phyloP scores from a whole-genome alignment of 92 coral and sea anemone species.

The Parazoanthus darwini region DNA sequence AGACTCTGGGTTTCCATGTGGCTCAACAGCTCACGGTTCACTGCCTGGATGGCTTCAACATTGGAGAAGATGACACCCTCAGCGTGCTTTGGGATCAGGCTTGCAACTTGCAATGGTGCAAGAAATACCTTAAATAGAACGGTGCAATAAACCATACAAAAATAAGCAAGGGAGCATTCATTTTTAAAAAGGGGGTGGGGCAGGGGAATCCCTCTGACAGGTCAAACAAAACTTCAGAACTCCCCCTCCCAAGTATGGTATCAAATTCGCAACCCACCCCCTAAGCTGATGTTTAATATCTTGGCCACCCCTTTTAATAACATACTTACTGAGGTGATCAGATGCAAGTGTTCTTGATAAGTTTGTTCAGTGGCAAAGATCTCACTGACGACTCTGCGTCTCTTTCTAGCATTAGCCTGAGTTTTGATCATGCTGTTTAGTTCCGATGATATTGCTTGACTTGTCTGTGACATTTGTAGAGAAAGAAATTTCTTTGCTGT shows the following conservation, averaged over 20 bases:
- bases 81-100: constrained; percentile 69
- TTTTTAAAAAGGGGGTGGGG: too few species aligned
- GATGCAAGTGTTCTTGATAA: constrained; percentile 86
- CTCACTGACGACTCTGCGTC: constrained; percentile 88
- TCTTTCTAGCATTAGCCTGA: constrained; percentile 72
- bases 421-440: constrained; percentile 73
- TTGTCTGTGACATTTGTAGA: constrained; percentile 92
- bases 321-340: constrained; percentile 79
- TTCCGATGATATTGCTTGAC: constrained; percentile 90
- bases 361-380: constrained; percentile 91
- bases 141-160: too few species aligned
- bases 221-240: too few species aligned
- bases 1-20: constrained; percentile 94
- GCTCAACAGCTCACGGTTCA: constrained; percentile 84
- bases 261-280: too few species aligned
- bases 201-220: too few species aligned
- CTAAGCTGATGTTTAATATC: too few species aligned
- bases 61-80: constrained; percentile 86
- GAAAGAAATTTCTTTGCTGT: constrained; percentile 93
- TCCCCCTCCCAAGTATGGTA: too few species aligned
- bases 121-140: constrained; percentile 65
- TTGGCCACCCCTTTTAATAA: too few species aligned
- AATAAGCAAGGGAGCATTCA: background rate
- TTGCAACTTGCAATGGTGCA: constrained; percentile 72
- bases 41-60: constrained; percentile 91